These are phyloP conservation scores for Telmatochromis brichardi DNA, from an alignment of 2,113 vertebrate species.

Conservation along the genomic window DNA sequence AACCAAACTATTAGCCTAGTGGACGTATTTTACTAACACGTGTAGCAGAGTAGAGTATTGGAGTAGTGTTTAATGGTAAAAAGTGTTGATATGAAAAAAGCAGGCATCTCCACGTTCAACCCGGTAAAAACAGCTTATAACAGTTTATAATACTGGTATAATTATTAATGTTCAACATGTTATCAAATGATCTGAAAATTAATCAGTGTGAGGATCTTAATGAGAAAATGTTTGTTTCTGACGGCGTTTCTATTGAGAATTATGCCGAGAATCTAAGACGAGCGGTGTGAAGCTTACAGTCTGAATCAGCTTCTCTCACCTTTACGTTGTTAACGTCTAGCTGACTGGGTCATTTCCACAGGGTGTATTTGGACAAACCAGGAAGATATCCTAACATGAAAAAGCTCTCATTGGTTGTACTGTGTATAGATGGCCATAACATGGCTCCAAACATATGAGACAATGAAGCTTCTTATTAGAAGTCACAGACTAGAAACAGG, in stretches of 20 bases:
- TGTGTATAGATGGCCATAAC: neutral
- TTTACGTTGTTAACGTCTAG: neutral
- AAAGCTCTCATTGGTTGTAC: neutral
- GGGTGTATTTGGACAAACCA: rapidly evolving
- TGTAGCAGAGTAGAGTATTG: no score
- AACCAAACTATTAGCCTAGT: neutral
- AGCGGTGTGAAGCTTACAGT: neutral
- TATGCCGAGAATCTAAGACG: neutral
- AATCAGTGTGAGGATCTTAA: neutral
- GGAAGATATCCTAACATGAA: rapidly evolving
- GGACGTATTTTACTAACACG: rapidly evolving
- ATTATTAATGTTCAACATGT: neutral
- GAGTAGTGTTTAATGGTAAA: rapidly evolving
- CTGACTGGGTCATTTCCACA: neutral
- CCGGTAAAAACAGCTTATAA: neutral
- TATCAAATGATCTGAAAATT: rapidly evolving
- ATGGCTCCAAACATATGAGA: neutral
- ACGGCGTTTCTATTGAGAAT: rapidly evolving
- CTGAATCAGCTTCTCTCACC: neutral
- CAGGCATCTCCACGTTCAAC: neutral
- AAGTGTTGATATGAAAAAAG: neutral
- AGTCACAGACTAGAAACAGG: neutral
- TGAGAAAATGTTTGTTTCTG: neutral
- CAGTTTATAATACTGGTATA: rapidly evolving
- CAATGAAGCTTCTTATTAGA: neutral